phyloP scores from a whole-genome alignment of 2,113 vertebrate genomes.

The Bagarius yarrelli region DNA sequence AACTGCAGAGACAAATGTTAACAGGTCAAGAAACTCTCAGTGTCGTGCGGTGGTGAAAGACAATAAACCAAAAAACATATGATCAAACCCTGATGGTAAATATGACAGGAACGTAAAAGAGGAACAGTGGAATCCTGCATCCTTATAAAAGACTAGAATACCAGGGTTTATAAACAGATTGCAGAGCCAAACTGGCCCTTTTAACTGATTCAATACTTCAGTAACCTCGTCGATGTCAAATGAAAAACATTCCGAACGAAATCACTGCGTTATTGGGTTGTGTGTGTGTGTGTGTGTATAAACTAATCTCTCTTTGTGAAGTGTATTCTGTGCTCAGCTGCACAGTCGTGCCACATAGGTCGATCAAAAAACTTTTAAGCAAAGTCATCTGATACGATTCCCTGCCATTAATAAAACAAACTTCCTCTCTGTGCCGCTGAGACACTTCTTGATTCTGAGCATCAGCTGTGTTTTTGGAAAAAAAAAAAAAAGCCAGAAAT shows the following conservation, averaged over 20 bases:
- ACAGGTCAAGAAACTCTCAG: not conserved
- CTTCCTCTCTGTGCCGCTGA: constrained; percentile 2
- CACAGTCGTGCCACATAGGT: constrained; percentile 18
- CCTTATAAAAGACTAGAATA: not conserved
- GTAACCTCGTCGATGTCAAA: not conserved
- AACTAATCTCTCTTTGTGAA: constrained; percentile 19
- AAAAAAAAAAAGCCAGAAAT: constrained; percentile 19
- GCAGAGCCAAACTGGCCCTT: not conserved
- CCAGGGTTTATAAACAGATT: constrained; percentile 30
- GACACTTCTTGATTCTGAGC: constrained; percentile 29
- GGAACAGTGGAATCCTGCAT: constrained; percentile 1
- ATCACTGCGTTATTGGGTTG: not conserved
- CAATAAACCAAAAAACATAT: constrained; percentile 47
- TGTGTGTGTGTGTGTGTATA: constrained; percentile 2
- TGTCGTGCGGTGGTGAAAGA: constrained; percentile 20
- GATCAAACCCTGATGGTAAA: constrained; percentile 36
- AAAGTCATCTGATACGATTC: constrained; percentile 37
- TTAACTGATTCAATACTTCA: not conserved
- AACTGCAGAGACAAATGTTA: not conserved
- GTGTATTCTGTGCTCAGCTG: constrained; percentile 29
- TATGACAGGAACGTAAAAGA: not conserved
- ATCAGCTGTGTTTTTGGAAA: constrained; percentile 12
- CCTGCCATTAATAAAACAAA: constrained; percentile 43
- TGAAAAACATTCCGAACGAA: not conserved
- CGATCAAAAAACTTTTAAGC: constrained; percentile 35